Conservation (phyloP, 2,113 vertebrate genomes). For the Cisticola juncidis region DNA sequence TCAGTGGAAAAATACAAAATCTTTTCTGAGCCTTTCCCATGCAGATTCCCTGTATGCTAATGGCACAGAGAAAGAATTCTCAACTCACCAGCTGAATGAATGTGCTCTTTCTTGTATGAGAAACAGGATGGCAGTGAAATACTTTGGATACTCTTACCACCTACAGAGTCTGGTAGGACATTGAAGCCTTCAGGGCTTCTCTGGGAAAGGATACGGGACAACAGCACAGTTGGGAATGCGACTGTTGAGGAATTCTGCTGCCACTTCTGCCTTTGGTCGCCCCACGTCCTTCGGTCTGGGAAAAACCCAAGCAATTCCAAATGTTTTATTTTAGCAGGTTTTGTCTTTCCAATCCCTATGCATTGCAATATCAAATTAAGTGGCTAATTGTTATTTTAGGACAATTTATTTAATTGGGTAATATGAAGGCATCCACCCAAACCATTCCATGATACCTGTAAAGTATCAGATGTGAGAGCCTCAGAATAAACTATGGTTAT, state of each 20-base stretch:
- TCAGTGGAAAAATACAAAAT: not conserved
- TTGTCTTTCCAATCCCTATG: not conserved
- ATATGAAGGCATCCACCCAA: not conserved
- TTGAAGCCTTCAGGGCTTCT: not conserved
- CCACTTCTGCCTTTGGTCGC: conserved; percentile 93
- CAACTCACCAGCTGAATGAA: not conserved
- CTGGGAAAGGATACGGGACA: conserved; percentile 88
- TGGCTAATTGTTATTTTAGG: not conserved
- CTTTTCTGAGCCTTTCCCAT: not conserved
- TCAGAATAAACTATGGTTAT: not conserved
- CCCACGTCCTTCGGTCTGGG: conserved; percentile 91
- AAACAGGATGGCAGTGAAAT: conserved; percentile 12
- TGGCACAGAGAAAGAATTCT: not conserved
- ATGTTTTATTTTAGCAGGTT: not conserved
- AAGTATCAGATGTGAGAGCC: not conserved
- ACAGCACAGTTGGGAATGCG: conserved; percentile 89
- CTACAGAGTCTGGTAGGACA: not conserved
- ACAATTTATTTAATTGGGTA: not conserved
- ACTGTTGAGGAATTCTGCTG: conserved; percentile 91
- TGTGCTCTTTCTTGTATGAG: not conserved
- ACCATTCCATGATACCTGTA: not conserved
- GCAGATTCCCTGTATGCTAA: not conserved
- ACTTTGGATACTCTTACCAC: not conserved
- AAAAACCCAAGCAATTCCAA: conserved; percentile 35
- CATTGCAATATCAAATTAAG: not conserved